phyloP scores from a whole-genome alignment of 2,888 invertebrate species.

The Acholoe squamosa region DNA sequence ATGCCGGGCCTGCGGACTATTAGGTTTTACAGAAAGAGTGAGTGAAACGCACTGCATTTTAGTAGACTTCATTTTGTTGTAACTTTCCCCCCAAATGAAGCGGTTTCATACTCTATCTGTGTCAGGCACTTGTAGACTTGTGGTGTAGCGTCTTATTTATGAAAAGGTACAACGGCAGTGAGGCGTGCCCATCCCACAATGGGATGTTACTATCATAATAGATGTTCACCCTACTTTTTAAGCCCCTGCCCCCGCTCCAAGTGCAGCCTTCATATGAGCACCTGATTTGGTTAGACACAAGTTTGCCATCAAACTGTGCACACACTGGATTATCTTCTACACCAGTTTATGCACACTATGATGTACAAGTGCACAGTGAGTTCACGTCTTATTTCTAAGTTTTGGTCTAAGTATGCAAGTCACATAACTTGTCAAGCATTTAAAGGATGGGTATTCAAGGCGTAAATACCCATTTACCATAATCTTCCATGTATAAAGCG shows the following conservation, averaged over 20 bases:
- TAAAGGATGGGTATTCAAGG: too few species aligned
- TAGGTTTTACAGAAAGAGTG: background rate
- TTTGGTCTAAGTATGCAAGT: too few species aligned
- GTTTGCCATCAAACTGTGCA: too few species aligned
- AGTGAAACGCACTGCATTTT: background rate
- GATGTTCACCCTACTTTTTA: background rate
- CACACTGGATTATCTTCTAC: background rate
- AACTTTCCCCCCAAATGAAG: background rate
- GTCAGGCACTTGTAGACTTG: background rate
- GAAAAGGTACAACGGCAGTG: background rate
- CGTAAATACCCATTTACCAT: too few species aligned
- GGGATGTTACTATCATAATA: background rate
- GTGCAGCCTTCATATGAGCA: conserved; percentile 16
- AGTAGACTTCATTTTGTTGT: background rate
- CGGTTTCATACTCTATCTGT: background rate
- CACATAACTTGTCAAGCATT: too few species aligned
- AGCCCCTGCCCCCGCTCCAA: background rate
- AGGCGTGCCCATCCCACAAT: background rate
- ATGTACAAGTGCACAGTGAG: background rate
- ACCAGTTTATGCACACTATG: background rate
- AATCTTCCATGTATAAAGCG: too few species aligned
- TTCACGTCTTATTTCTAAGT: background rate
- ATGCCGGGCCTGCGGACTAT: background rate
- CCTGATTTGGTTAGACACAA: background rate
- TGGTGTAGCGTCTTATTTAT: background rate